A percentile compares a stretch with the other conserved stretches of the same genome.
These are phyloP conservation scores for Xestia xanthographa DNA, from an alignment of 2,888 invertebrate genomes.

Conservation along the genomic window DNA sequence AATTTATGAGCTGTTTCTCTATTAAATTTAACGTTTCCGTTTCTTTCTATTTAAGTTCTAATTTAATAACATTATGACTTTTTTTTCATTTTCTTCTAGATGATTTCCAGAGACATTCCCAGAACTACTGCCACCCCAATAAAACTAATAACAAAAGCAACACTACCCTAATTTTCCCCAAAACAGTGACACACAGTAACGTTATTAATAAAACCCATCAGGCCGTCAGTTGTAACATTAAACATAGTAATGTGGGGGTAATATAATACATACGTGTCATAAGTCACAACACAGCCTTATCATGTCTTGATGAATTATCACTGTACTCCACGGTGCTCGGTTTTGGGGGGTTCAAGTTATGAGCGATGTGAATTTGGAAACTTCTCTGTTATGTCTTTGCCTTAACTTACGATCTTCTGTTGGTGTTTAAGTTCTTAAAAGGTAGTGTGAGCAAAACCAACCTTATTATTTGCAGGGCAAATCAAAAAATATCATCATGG, in stretches of 20 bases:
- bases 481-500: neutral
- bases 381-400: neutral
- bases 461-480: neutral
- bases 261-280: constrained; percentile 79
- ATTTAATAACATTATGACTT: neutral
- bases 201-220: constrained; percentile 61
- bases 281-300: constrained; percentile 84
- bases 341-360: constrained; percentile 59
- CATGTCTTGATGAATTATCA: constrained; percentile 86
- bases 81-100: neutral
- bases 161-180: constrained; percentile 27
- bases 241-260: constrained; percentile 70
- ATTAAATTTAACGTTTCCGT: neutral
- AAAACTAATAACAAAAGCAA: constrained; percentile 20
- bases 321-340: constrained; percentile 65
- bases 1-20: neutral
- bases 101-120: neutral
- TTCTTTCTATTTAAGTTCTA: neutral
- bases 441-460: neutral
- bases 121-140: neutral
- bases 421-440: neutral
- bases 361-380: constrained; percentile 39
- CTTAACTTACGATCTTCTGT: neutral
- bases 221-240: constrained; percentile 55
- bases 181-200: constrained; percentile 29